Evolutionary conservation across 2,888 invertebrate genomes (phyloP).

Genomic region (Dromius quadrimaculatus): DNA sequence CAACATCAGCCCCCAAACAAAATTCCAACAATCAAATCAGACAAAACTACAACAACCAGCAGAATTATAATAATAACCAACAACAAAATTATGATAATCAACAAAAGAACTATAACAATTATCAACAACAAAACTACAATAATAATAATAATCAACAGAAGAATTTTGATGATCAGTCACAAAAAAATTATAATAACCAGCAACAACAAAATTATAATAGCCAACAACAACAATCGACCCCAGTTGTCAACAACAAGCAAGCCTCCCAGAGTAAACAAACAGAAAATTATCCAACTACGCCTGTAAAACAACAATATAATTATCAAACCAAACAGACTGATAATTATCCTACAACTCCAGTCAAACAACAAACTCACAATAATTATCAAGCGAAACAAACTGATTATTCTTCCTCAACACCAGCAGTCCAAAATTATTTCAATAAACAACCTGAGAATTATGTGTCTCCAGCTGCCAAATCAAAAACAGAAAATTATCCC

Average conservation of each 20-base stretch:
- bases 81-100: constrained; percentile 48
- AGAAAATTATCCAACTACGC: constrained; percentile 60
- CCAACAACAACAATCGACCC: constrained; percentile 60
- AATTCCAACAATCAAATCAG: constrained; percentile 54
- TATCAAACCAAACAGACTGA: constrained; percentile 55
- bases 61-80: too few species aligned
- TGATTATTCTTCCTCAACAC: constrained; percentile 60
- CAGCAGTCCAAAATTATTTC: constrained; percentile 58
- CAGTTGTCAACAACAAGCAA: constrained; percentile 50
- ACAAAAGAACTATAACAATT: too few species aligned
- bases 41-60: constrained; percentile 56
- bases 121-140: constrained; percentile 40
- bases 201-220: constrained; percentile 57
- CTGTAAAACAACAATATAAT: constrained; percentile 53
- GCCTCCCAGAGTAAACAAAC: constrained; percentile 56
- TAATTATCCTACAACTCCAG: constrained; percentile 57
- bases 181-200: constrained; percentile 52
- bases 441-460: constrained; percentile 60
- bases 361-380: constrained; percentile 47
- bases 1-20: constrained; percentile 47
- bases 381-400: constrained; percentile 55
- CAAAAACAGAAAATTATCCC: constrained; percentile 60
- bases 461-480: constrained; percentile 55
- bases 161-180: too few species aligned
- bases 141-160: constrained; percentile 51